These are phyloP conservation scores for Drosophila eohydei DNA, from an alignment of 2,888 invertebrate species.

Conservation along the genomic window DNA sequence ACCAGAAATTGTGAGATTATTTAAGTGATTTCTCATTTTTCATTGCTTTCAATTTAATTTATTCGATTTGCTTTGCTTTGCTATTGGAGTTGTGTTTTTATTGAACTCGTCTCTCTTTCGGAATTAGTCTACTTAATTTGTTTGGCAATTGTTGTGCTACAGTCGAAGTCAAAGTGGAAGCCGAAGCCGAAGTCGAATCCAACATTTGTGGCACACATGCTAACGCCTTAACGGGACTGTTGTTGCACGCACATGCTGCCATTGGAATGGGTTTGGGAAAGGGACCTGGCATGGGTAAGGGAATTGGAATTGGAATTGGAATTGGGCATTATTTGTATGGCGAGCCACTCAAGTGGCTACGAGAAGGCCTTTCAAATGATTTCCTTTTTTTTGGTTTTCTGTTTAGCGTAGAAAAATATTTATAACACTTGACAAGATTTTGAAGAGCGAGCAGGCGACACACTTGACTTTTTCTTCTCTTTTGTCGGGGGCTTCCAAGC, in stretches of 20 bases:
- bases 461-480: constrained; percentile 44
- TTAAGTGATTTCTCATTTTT: constrained; percentile 33
- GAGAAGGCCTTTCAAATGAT: constrained; percentile 63
- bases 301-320: constrained; percentile 7
- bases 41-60: constrained; percentile 61
- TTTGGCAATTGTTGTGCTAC: constrained; percentile 44
- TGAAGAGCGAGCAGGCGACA: constrained; percentile 55
- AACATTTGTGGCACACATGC: constrained; percentile 79
- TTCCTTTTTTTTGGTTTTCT: constrained; percentile 35
- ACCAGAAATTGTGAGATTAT: constrained; percentile 11
- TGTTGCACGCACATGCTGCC: constrained; percentile 37
- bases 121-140: constrained; percentile 65
- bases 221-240: constrained; percentile 24
- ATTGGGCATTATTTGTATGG: constrained; percentile 5
- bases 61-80: constrained; percentile 34
- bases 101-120: constrained; percentile 28
- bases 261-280: constrained; percentile 18
- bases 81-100: constrained; percentile 42
- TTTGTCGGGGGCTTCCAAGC: constrained; percentile 17
- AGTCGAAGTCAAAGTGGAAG: constrained; percentile 24
- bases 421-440: constrained; percentile 79
- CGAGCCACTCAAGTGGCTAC: constrained; percentile 62
- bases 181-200: background rate
- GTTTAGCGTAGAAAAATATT: constrained; percentile 69
- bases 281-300: constrained; percentile 3